Percentiles rank a stretch among this genome's conserved stretches.
Conservation (phyloP, 2,113 vertebrate genomes). For the Syrrhaptes paradoxus region DNA sequence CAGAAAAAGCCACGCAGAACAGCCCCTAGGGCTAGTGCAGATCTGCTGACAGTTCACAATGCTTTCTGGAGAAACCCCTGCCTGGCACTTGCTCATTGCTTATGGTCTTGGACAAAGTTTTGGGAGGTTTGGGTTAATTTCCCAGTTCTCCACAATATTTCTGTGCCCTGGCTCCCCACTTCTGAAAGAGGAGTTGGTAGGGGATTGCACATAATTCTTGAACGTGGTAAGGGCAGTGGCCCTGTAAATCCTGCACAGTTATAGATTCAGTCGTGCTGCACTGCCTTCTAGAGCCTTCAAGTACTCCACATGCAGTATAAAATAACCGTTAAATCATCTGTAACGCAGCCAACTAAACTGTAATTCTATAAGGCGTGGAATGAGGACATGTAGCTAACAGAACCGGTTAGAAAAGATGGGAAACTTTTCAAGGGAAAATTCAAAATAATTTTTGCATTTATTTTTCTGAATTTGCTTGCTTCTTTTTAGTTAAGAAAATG, state of each 20-base stretch:
- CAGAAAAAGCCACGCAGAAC: not conserved
- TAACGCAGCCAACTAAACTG: constrained; percentile 9
- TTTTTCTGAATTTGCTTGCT: not conserved
- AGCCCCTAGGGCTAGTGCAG: not conserved
- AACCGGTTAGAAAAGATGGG: not conserved
- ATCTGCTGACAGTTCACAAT: not conserved
- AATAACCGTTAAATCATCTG: constrained; percentile 19
- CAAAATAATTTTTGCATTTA: not conserved
- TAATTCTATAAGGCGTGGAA: not conserved
- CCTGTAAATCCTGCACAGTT: not conserved
- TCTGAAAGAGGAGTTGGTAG: not conserved
- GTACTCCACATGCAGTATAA: not conserved
- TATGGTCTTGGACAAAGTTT: not conserved
- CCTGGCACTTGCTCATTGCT: not conserved
- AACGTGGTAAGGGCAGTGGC: not conserved
- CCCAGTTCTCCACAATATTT: not conserved
- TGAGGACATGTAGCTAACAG: not conserved
- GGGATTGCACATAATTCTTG: not conserved
- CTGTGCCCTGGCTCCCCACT: not conserved
- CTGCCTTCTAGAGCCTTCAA: not conserved
- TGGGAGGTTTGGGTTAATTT: not conserved
- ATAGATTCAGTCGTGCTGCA: not conserved
- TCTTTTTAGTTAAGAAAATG: not conserved
- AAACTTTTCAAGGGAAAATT: not conserved
- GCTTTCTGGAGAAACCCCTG: not conserved